These are phyloP conservation scores for Lasioglossum marginatum DNA, from an alignment of 2,888 invertebrate genomes.

Conservation along the genomic window DNA sequence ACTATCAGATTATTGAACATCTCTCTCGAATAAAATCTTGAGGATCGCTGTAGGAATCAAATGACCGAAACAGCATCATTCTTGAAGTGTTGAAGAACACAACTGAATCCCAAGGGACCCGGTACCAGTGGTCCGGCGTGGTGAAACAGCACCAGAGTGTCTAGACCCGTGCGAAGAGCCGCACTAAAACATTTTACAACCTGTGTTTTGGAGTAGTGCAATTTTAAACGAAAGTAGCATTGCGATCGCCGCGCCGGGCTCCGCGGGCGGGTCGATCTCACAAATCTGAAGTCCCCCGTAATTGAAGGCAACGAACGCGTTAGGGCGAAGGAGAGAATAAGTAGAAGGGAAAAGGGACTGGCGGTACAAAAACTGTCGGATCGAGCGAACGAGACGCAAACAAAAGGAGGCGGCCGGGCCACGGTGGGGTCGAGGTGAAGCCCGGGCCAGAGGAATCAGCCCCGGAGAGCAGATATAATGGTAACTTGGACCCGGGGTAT, in stretches of 20 bases:
- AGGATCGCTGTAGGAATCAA: background rate
- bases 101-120: background rate
- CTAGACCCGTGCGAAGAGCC: background rate
- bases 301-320: conserved; percentile 4
- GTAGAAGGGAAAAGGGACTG: background rate
- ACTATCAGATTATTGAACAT: background rate
- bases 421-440: conserved; percentile 24
- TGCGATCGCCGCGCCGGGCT: background rate
- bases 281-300: conserved; percentile 1
- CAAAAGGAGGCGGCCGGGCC: conserved; percentile 33
- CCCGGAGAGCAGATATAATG: conserved; percentile 77
- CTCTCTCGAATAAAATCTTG: background rate
- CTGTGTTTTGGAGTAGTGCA: conserved; percentile 50
- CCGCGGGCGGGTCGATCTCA: background rate
- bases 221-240: conserved; percentile 13
- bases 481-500: conserved; percentile 79
- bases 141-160: background rate
- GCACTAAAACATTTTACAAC: background rate
- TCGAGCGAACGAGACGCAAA: conserved; percentile 17
- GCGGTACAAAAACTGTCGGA: background rate
- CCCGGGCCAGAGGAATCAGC: conserved; percentile 62
- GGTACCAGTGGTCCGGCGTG: background rate
- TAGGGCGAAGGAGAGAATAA: background rate
- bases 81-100: background rate
- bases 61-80: background rate